These are phyloP conservation scores for Ctenosaura bakeri DNA, from an alignment of 2,797 vertebrate genomes.

Conservation along the genomic window DNA sequence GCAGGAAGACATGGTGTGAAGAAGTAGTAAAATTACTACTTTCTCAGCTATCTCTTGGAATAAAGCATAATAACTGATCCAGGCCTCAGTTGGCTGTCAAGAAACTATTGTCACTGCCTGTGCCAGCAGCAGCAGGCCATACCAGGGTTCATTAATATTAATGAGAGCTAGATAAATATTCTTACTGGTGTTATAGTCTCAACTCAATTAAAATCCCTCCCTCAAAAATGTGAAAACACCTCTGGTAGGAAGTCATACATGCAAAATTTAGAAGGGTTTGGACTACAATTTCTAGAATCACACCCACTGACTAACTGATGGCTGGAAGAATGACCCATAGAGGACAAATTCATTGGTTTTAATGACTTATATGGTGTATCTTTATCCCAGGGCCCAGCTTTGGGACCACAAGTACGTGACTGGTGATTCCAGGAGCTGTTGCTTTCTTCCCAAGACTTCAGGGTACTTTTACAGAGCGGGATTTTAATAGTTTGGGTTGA, in stretches of 20 bases:
- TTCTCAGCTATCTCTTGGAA: neutral
- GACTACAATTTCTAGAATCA: too few species aligned
- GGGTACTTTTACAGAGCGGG: too few species aligned
- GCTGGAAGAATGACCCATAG: neutral
- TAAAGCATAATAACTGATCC: neutral
- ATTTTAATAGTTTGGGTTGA: too few species aligned
- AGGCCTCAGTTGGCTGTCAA: neutral
- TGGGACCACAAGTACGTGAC: too few species aligned
- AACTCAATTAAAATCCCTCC: too few species aligned
- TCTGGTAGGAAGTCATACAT: neutral
- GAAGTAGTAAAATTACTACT: too few species aligned
- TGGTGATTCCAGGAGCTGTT: too few species aligned
- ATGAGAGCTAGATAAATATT: neutral
- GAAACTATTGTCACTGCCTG: neutral
- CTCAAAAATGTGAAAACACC: neutral
- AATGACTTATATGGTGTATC: too few species aligned
- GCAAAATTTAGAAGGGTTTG: too few species aligned
- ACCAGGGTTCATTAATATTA: neutral
- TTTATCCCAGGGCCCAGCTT: too few species aligned
- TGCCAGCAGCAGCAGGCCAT: too few species aligned
- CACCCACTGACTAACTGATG: neutral
- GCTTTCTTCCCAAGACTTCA: too few species aligned
- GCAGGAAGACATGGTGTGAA: neutral
- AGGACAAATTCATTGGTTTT: neutral
- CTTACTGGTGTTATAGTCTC: neutral